These are phyloP conservation scores for Aproaerema taeniolella DNA, from an alignment of 2,888 invertebrate species.

Conservation along the genomic window DNA sequence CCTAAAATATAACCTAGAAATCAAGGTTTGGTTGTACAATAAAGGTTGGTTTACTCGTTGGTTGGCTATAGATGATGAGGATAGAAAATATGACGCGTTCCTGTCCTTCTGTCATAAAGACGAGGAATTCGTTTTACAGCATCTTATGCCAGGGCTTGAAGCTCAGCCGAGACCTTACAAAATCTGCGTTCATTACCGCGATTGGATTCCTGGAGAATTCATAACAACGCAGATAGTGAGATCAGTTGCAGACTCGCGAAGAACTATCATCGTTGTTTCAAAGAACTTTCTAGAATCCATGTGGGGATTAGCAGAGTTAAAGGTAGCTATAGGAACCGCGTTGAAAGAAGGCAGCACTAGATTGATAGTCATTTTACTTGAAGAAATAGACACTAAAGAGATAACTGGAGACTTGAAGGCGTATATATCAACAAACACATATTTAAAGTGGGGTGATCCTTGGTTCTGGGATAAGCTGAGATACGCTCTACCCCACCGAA, in stretches of 20 bases:
- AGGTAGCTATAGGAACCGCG: conserved; percentile 69
- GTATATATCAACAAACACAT: conserved; percentile 86
- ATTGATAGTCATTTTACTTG: conserved; percentile 83
- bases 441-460: conserved; percentile 87
- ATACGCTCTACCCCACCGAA: conserved; percentile 78
- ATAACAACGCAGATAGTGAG: conserved; percentile 83
- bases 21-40: conserved; percentile 24
- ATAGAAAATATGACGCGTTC: conserved; percentile 84
- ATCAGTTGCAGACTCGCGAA: conserved; percentile 83
- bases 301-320: conserved; percentile 81
- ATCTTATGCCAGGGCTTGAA: conserved; percentile 83
- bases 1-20: conserved; percentile 18
- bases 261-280: conserved; percentile 30
- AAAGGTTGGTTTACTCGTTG: conserved; percentile 19
- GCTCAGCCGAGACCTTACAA: conserved; percentile 40
- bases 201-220: conserved; percentile 85
- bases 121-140: conserved; percentile 81
- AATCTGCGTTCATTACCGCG: conserved; percentile 84
- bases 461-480: conserved; percentile 88
- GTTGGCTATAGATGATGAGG: conserved; percentile 23
- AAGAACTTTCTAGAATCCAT: conserved; percentile 43
- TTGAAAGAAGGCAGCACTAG: conserved; percentile 74
- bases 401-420: conserved; percentile 62
- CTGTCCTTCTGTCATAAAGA: conserved; percentile 88
- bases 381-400: conserved; percentile 64